Conservation (phyloP, 2,113 vertebrate species). For the Protobothrops mucrosquamatus region DNA sequence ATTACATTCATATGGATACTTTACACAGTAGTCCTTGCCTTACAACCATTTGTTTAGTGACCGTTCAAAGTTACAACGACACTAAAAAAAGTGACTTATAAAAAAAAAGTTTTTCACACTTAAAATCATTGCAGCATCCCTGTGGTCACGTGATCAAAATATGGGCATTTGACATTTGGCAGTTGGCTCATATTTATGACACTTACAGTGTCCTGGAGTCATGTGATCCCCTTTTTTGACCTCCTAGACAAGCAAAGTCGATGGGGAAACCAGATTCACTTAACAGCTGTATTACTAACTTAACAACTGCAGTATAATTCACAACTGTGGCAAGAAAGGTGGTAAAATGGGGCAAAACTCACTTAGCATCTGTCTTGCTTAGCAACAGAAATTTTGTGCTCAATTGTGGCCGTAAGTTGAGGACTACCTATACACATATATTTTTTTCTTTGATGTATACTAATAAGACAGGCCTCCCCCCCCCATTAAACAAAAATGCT, state of each 20-base stretch:
- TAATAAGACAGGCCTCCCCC: neutral
- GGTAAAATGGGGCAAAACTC: neutral
- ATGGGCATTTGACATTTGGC: neutral
- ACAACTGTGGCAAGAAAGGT: neutral
- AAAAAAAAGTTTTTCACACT: neutral
- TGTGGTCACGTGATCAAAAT: neutral
- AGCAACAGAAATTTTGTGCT: neutral
- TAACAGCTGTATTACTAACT: neutral
- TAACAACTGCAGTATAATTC: neutral
- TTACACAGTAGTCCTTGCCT: neutral
- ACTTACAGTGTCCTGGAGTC: neutral
- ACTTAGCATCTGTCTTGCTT: neutral
- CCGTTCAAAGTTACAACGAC: neutral
- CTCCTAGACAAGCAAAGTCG: neutral
- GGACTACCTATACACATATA: neutral
- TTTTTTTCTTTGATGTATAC: neutral
- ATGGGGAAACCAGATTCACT: neutral
- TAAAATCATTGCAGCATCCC: neutral
- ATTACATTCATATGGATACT: neutral
- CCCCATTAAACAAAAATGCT: neutral
- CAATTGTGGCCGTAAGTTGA: neutral
- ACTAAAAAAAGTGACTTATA: neutral
- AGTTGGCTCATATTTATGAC: neutral
- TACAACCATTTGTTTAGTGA: neutral
- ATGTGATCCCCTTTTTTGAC: neutral